Base-by-base conservation (phyloP, 2,113 vertebrate species). In the Indri indri region DNA sequence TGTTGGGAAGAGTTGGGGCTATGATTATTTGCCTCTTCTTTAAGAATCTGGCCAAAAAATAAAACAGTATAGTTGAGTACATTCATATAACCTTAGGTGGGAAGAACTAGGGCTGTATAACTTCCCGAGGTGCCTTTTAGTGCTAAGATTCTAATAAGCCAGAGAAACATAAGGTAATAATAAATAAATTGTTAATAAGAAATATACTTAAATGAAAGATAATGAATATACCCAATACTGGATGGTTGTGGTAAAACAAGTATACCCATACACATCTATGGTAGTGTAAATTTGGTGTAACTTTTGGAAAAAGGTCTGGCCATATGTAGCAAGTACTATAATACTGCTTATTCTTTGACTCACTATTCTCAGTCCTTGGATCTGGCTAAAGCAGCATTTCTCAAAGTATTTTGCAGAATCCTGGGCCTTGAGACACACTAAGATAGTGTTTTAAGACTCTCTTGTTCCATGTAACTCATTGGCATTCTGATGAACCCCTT, bases 381-480 rank as follows among this genome's bases (percentile, higher is more conserved):
- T 94, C 63, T 93, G 9, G 50, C 23, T 87, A 91, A 83, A 93
- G 66, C 25, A 68, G 50, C 20, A 47, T 70, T 93, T 97, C 37
- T 91, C 80, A 92, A 95, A 84, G 76, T 84, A 34, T 89, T 97
- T 81, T 95, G 37, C 54, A 59, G 85, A 96, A 85, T 34, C 1
- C 50, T 92, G 50, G 50, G 16, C 10, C 50, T 90, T 94, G 25
- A 93, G 42, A 74, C 42, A 74, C 1, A 8, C 34, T 89, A 73
- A 17, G 34, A 54, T 27, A 76, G 11, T 85, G 45, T 66, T 42
- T 91, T 65, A 30, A 90, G 76, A 47, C 1, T 47, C 86, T 90
- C 68, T 79, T 45, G 30, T 57, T 63, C 42, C 20, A 30, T 23
- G 34, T 37, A 45, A 90, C 37, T 65, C 68, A 86, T 40, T 73